Base-by-base conservation (phyloP, 1,140 invertebrate species). In the Cylas formicarius region DNA sequence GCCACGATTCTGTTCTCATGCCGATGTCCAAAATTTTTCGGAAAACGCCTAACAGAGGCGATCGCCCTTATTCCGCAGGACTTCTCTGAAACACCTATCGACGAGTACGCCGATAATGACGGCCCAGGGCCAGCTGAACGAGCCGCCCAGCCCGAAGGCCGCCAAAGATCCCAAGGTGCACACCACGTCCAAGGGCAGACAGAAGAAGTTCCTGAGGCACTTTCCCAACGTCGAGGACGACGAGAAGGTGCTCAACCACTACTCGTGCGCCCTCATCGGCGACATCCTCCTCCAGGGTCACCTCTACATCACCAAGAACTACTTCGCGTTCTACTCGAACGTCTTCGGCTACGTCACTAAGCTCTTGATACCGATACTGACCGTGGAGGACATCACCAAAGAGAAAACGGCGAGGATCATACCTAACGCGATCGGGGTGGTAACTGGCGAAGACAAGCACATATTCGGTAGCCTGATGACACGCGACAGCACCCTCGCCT, bases 281-380 rank as follows among this genome's bases (percentile, higher is more conserved):
- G 90, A 94, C 64, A 91, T 94, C 50, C 69, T 94, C n/a, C 76
- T 93, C 8, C 90, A 93, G 69, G 90, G 91, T 24, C 84, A 90
- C 60, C 74, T 95, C 36, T 95, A 92, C 71, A 89, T 94, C 54
- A 91, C 90, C 26, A 81, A 86, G 61, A 90, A 91, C 61, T 90
- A 90, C 69, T 90, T 94, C 69, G 90, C 89, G 36, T 95, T 95
- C 72, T 90, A 95, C 69, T 93, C 90, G 34, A 93, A 93, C 62
- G 89, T 95, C 29, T 90, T 92, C 67, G 90, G 89, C 44, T 88
- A 90, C 67, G 84, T 92, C 38, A 90, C 87, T 55, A 88, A 88
- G 81, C 66, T 90, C 43, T 67, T 90, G 49, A 89, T 91, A 62
- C 87, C 88, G 13, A 80, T 86, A 42, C 71, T 73, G 20, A 81